A percentile compares a stretch with the other conserved stretches of the same genome.
Evolutionary conservation across 53 echinoderm and acorn worm genomes (phyloP).

Genomic region (Arbacia lixula): DNA sequence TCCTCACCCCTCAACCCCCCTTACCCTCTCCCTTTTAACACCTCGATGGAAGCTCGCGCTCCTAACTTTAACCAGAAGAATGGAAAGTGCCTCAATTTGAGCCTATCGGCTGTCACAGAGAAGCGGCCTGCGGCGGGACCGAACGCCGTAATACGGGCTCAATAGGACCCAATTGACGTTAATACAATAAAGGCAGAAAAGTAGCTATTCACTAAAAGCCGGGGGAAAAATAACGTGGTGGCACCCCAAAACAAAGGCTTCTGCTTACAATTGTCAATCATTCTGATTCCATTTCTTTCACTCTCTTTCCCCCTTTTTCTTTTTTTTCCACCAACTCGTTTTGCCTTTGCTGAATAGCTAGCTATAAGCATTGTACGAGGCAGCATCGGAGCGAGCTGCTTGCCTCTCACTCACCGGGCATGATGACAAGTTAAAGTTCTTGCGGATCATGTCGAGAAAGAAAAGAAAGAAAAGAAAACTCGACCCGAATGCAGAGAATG

Average conservation of each 20-base stretch:
- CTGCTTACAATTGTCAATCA: conserved; percentile 64
- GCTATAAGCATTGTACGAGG: too few relatives aligned
- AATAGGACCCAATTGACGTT: conserved; percentile 64
- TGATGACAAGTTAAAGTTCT: too few relatives aligned
- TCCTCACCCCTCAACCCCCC: not conserved
- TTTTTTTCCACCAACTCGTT: not conserved
- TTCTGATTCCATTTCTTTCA: conserved; percentile 35
- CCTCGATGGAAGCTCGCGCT: conserved; percentile 14
- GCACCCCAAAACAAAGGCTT: conserved; percentile 54
- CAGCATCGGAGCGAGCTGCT: too few relatives aligned
- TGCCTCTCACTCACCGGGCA: too few relatives aligned
- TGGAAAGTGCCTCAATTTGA: conserved; percentile 31
- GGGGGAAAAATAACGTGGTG: conserved; percentile 60
- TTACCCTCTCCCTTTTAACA: not conserved
- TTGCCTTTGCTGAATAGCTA: too few relatives aligned
- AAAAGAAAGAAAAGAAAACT: too few relatives aligned
- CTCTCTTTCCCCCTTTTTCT: not conserved
- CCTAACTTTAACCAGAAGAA: conserved; percentile 26
- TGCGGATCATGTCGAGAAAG: too few relatives aligned
- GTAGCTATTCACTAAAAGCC: conserved; percentile 49
- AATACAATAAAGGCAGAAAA: conserved; percentile 60
- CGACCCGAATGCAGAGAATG: not conserved
- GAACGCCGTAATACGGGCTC: conserved; percentile 55
- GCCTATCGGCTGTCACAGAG: conserved; percentile 29
- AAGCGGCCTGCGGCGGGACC: conserved; percentile 13